Evolutionary conservation across 30 jellyfish, hydroid and myxozoan genomes (phyloP).

Genomic region (Turritopsis dohrnii): DNA sequence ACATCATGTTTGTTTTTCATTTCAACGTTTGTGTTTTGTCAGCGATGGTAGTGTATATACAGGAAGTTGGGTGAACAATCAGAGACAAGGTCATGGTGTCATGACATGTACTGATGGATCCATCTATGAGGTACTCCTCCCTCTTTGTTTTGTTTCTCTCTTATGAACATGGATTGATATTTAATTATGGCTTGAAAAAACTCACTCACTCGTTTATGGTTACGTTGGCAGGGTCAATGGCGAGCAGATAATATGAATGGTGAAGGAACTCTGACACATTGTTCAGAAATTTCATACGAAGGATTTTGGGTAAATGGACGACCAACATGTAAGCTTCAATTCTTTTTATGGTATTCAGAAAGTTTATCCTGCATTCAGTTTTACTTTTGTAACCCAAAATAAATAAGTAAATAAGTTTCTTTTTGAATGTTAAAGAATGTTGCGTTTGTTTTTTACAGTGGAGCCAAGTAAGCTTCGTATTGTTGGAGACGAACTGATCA

Average conservation of each 20-base stretch:
- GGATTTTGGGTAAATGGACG: slow-evolving; percentile 81
- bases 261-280: slow-evolving; percentile 58
- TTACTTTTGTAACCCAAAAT: no score
- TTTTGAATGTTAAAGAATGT: not conserved
- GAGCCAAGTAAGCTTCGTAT: slow-evolving; percentile 52
- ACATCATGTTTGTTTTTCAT: no score
- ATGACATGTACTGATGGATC: slow-evolving; percentile 63
- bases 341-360: not conserved
- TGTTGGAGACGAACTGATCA: slow-evolving; percentile 36
- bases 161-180: not conserved
- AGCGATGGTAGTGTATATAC: slow-evolving; percentile 65
- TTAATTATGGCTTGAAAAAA: not conserved
- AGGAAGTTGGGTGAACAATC: slow-evolving; percentile 75
- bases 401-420: not conserved
- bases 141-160: not conserved
- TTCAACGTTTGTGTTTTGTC: no score
- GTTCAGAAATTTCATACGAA: slow-evolving; percentile 64
- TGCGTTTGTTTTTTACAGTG: slow-evolving; percentile 35
- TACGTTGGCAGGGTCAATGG: slow-evolving; percentile 86
- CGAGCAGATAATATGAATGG: slow-evolving; percentile 65
- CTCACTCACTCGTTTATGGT: not conserved
- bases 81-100: slow-evolving; percentile 89
- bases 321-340: slow-evolving; percentile 57
- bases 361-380: not conserved
- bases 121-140: slow-evolving; percentile 54